Percentiles rank a stretch among this genome's conserved stretches.
These are phyloP conservation scores for Urophycis tenuis DNA, from an alignment of 2,797 vertebrate genomes.

Conservation along the genomic window DNA sequence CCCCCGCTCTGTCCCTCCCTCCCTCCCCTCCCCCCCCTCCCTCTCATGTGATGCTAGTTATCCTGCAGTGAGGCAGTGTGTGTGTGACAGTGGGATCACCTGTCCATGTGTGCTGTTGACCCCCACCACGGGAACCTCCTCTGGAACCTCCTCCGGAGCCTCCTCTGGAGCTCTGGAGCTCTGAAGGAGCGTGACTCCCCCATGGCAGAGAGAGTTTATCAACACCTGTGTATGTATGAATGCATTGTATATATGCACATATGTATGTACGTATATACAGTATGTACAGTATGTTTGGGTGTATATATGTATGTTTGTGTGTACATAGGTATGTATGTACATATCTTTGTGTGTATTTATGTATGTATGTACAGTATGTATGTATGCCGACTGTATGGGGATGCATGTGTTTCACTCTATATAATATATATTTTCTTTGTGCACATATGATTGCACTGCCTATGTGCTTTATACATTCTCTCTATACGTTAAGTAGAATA, in stretches of 20 bases:
- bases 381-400: no score
- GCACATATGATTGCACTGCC: background rate
- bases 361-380: background rate
- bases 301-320: background rate
- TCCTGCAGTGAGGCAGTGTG: constrained; percentile 57
- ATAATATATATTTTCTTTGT: background rate
- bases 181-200: background rate
- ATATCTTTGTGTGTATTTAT: background rate
- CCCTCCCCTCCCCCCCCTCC: background rate
- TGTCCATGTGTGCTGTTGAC: constrained; percentile 71
- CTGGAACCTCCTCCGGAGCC: no score
- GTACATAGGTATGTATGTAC: background rate
- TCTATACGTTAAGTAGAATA: constrained; percentile 4
- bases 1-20: constrained; percentile 22
- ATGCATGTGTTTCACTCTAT: background rate
- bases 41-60: constrained; percentile 61
- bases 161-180: constrained; percentile 24
- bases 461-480: background rate
- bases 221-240: no score
- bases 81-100: no score
- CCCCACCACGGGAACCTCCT: constrained; percentile 68
- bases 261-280: no score
- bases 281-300: no score
- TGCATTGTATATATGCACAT: no score
- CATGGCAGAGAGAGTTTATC: background rate